Conservation (phyloP, 1,140 invertebrate species). For the Eupeodes corollae region DNA sequence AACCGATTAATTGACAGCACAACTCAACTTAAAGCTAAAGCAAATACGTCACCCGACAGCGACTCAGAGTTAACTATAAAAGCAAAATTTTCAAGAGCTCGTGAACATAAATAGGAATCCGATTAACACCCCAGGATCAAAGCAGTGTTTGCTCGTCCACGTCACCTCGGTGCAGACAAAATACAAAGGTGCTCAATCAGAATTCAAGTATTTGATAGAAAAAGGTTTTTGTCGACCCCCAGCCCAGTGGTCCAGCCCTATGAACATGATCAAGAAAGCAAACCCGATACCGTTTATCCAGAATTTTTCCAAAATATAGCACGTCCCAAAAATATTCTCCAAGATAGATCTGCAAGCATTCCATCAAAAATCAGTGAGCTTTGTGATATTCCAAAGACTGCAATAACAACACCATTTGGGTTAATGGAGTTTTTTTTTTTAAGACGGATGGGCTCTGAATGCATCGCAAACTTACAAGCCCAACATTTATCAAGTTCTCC, state of each 20-base stretch:
- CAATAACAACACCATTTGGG: too few species aligned
- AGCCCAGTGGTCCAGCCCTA: conserved; percentile 31
- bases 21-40: background rate
- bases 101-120: background rate
- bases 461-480: too few species aligned
- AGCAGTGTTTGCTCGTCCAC: background rate
- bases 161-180: background rate
- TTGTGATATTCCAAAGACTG: conserved; percentile 32
- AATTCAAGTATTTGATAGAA: conserved; percentile 24
- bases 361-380: conserved; percentile 36
- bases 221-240: conserved; percentile 19
- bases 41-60: background rate
- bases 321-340: conserved; percentile 24
- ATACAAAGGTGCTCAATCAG: conserved; percentile 14
- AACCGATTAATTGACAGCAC: background rate
- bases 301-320: conserved; percentile 22
- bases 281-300: conserved; percentile 18
- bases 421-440: conserved; percentile 7
- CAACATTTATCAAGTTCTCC: conserved; percentile 6
- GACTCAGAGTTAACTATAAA: background rate
- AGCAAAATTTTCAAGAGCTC: background rate
- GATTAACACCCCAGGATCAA: background rate
- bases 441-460: conserved; percentile 18
- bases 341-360: conserved; percentile 39
- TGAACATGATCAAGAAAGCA: conserved; percentile 23